These are phyloP conservation scores for Scolanthus callimorphus DNA, from an alignment of 92 coral and sea anemone species.

Conservation along the genomic window DNA sequence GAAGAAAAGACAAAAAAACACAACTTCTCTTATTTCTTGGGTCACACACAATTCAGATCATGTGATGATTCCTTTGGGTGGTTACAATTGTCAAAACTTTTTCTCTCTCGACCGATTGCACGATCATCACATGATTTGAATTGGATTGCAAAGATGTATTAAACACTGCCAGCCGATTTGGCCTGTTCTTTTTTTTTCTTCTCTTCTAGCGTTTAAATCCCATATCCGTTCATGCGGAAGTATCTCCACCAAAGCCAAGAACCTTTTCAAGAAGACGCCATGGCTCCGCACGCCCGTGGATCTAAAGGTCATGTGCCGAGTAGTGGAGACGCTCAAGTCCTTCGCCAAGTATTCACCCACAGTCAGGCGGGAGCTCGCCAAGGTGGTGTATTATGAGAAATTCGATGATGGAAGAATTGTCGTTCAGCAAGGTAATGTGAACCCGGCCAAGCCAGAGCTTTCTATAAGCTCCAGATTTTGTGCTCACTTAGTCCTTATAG, in stretches of 20 bases:
- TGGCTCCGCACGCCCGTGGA: constrained; percentile 63
- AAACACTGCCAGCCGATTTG: too few relatives aligned
- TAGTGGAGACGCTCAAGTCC: constrained; percentile 72
- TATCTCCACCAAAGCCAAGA: constrained; percentile 60
- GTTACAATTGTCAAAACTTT: too few relatives aligned
- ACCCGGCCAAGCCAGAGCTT: too few relatives aligned
- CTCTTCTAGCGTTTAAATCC: constrained; percentile 57
- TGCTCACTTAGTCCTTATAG: too few relatives aligned
- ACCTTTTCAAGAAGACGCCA: constrained; percentile 54
- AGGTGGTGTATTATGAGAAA: constrained; percentile 65
- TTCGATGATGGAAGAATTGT: constrained; percentile 62
- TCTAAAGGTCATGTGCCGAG: constrained; percentile 48
- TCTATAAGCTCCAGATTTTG: too few relatives aligned
- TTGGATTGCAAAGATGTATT: too few relatives aligned
- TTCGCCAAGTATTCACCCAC: constrained; percentile 64
- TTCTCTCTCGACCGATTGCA: too few relatives aligned
- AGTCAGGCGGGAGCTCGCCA: constrained; percentile 65
- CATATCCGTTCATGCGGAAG: constrained; percentile 55
- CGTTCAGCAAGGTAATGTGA: constrained; percentile 78
- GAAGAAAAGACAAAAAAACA: too few relatives aligned
- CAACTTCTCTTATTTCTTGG: too few relatives aligned
- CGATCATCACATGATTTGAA: too few relatives aligned
- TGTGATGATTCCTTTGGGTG: too few relatives aligned
- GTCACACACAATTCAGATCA: too few relatives aligned
- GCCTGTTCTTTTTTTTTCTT: not conserved